Conservation (phyloP, 2,797 vertebrate genomes). For the Ctenopoma multispine region DNA sequence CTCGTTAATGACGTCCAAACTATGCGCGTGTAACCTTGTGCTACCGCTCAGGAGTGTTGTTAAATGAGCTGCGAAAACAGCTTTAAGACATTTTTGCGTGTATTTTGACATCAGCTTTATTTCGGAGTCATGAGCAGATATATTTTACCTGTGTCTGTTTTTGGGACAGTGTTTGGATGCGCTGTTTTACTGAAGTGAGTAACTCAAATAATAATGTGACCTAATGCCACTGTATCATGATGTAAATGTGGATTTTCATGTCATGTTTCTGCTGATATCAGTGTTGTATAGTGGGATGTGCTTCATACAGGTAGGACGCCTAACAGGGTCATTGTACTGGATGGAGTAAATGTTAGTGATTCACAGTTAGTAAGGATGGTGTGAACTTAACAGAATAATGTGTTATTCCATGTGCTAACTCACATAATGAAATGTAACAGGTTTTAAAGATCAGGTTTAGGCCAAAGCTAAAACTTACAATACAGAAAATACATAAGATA, state of each 20-base stretch:
- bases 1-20: constrained; percentile 50
- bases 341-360: too few species aligned
- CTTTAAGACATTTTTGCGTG: not conserved
- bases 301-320: too few species aligned
- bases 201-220: not conserved
- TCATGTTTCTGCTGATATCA: too few species aligned
- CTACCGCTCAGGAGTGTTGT: not conserved
- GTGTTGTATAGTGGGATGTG: too few species aligned
- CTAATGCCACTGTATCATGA: not conserved
- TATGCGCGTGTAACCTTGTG: constrained; percentile 72
- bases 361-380: too few species aligned
- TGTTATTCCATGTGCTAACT: too few species aligned
- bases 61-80: not conserved
- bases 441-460: too few species aligned
- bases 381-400: too few species aligned
- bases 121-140: constrained; percentile 77
- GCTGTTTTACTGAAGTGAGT: constrained; percentile 85
- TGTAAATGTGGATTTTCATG: constrained; percentile 5
- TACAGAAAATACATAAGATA: too few species aligned
- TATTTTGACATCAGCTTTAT: not conserved
- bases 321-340: too few species aligned
- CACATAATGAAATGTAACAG: too few species aligned
- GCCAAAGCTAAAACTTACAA: too few species aligned
- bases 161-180: constrained; percentile 78
- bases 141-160: constrained; percentile 79